A percentile compares a stretch with the other conserved stretches of the same genome.
Evolutionary conservation across 2,888 invertebrate genomes (phyloP).

Genomic region (Agonopterix subpropinquella): DNA sequence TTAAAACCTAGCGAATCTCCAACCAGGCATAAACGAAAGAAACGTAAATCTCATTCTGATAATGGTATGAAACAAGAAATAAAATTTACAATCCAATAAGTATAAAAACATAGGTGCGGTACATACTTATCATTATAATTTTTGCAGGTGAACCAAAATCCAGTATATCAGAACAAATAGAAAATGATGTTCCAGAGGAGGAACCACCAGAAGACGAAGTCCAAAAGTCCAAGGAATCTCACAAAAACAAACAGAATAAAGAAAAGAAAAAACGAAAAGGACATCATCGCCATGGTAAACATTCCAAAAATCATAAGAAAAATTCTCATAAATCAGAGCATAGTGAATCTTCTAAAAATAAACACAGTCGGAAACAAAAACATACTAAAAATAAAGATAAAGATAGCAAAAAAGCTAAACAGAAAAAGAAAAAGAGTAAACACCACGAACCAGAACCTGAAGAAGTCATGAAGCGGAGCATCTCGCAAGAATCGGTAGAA

Average conservation of each 20-base stretch:
- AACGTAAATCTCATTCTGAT: conserved; percentile 55
- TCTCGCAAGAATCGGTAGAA: conserved; percentile 52
- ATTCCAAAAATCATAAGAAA: conserved; percentile 63
- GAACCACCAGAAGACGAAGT: conserved; percentile 20
- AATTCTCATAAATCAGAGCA: conserved; percentile 48
- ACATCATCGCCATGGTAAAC: conserved; percentile 63
- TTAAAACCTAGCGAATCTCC: conserved; percentile 55
- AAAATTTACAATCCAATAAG: not conserved
- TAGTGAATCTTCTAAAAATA: conserved; percentile 37
- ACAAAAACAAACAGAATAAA: conserved; percentile 56
- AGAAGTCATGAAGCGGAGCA: conserved; percentile 32
- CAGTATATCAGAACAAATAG: conserved; percentile 38
- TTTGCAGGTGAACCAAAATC: conserved; percentile 51
- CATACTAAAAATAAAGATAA: conserved; percentile 56
- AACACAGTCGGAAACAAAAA: conserved; percentile 52
- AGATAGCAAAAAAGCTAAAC: conserved; percentile 66
- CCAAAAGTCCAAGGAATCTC: conserved; percentile 55
- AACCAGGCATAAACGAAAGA: conserved; percentile 52
- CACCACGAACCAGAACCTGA: conserved; percentile 36
- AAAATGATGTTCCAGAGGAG: conserved; percentile 20
- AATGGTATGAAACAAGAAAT: conserved; percentile 24
- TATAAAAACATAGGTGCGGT: not conserved
- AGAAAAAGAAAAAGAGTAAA: conserved; percentile 64
- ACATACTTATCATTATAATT: conserved; percentile 2
- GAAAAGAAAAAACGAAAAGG: conserved; percentile 63